A percentile compares a stretch with the other conserved stretches of the same genome.
Conservation (phyloP, 2,888 invertebrate species). For the Panorpa germanica region DNA sequence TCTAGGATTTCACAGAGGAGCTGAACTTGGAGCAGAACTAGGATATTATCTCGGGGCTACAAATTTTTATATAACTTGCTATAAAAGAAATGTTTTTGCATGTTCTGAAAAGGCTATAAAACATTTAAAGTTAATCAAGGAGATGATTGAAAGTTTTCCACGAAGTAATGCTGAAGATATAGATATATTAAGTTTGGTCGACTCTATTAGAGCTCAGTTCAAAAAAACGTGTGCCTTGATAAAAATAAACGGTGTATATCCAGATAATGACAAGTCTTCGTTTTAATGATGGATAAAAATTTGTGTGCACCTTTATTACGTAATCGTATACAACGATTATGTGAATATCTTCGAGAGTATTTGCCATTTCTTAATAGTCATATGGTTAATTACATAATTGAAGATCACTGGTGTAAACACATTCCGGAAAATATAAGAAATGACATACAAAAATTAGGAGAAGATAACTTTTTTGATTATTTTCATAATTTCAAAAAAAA, state of each 20-base stretch:
- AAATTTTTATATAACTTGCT: constrained; percentile 25
- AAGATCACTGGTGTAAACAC: constrained; percentile 39
- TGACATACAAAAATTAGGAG: constrained; percentile 25
- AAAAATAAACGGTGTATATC: constrained; percentile 35
- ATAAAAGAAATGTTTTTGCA: constrained; percentile 17
- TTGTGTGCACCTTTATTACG: constrained; percentile 17
- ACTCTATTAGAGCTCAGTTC: constrained; percentile 44
- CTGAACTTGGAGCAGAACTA: constrained; percentile 55
- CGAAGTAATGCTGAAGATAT: constrained; percentile 37
- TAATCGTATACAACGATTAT: constrained; percentile 27
- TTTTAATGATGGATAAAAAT: constrained; percentile 27
- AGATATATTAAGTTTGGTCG: constrained; percentile 41
- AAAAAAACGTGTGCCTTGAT: constrained; percentile 47
- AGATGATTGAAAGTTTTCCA: constrained; percentile 44
- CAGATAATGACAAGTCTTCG: constrained; percentile 34
- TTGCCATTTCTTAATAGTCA: constrained; percentile 53
- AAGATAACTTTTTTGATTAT: constrained; percentile 12
- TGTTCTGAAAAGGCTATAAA: constrained; percentile 32
- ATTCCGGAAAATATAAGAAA: constrained; percentile 32
- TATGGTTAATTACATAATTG: constrained; percentile 54
- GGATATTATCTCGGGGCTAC: constrained; percentile 51
- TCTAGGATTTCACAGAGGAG: constrained; percentile 58
- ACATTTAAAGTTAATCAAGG: constrained; percentile 33
- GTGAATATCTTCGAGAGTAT: constrained; percentile 35
- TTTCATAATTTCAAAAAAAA: constrained; percentile 4